Evolutionary conservation across 2,113 vertebrate genomes (phyloP), one percentile per base, ranked within the genome.

Genomic region (Calidris pugnax): DNA sequence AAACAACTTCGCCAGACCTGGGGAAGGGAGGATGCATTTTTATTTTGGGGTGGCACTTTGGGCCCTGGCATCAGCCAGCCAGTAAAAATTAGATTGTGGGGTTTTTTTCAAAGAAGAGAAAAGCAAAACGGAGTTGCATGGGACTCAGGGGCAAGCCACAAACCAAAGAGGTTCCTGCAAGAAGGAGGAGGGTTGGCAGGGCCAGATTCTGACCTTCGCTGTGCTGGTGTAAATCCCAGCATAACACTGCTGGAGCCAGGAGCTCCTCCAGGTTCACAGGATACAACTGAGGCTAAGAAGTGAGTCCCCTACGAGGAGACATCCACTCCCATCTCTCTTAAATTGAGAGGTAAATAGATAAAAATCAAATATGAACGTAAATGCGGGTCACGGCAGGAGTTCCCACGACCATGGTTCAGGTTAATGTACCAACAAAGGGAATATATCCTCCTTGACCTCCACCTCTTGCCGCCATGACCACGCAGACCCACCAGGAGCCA

Each of bases 11-110:
- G 2, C 47, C 5, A 53, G 94, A 71, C n/a, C 80, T 50, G 43
- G 39, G 66, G 63, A 91, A 93, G 56, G 69, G n/a, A 87, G 53
- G 66, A 69, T 26, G 71, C 18, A 2, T 64, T 96, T 96, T 94
- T 95, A 94, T 97, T 97, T 95, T 67, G 35, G 50, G 75, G 21
- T 72, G 62, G 27, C 66, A 89, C 78, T 68, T 85, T 56, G 15
- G 16, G 71, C 19, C 37, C 43, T 53, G 48, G 50, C 11, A 85
- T 56, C 85, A 14, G 5, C 12, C 43, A 56, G 45, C 39, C 30
- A 90, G 69, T 51, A 71, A 94, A 96, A 91, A 93, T 82, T 93
- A 93, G 60, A 66, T 22, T 67, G 28, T 62, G 37, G 10, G 27
- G 1, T 45, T 92, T 97, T 96, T 95, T 87, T 87, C 51, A 85